Evolutionary conservation across 2,797 vertebrate species (phyloP).

Genomic region (Periophthalmus magnuspinnatus): DNA sequence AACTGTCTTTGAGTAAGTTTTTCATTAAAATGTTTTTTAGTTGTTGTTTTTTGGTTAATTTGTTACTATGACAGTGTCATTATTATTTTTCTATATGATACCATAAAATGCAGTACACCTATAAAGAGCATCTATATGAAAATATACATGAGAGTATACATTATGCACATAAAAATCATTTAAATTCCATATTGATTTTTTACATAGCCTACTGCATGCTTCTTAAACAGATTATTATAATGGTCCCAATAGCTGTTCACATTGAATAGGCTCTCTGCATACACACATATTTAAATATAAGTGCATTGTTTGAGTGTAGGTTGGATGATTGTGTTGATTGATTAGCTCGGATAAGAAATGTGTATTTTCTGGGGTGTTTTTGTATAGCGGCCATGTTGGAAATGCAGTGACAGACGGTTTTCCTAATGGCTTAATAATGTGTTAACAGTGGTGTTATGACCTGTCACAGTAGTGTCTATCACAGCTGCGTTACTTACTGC

Average conservation of each 20-base stretch:
- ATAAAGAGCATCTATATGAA: not conserved
- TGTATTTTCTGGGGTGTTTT: constrained; percentile 28
- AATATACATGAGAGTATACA: not conserved
- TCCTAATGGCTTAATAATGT: constrained; percentile 1
- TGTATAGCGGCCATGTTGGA: constrained; percentile 30
- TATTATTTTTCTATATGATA: constrained; percentile 12
- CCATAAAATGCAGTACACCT: constrained; percentile 1
- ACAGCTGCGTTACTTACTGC: constrained; percentile 28
- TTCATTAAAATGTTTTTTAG: constrained; percentile 65
- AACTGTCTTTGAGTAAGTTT: constrained; percentile 96
- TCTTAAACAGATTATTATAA: not conserved
- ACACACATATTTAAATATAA: not conserved
- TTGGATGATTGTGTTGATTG: constrained; percentile 26
- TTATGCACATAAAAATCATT: not conserved
- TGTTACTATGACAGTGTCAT: constrained; percentile 23
- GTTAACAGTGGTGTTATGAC: constrained; percentile 20
- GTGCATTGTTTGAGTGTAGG: constrained; percentile 1
- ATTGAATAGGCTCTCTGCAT: constrained; percentile 3
- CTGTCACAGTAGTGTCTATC: constrained; percentile 13
- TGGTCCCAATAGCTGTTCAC: not conserved
- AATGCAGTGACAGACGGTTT: constrained; percentile 25
- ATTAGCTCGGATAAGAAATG: constrained; percentile 41
- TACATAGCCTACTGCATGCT: not conserved
- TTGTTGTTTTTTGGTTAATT: constrained; percentile 55
- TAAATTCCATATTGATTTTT: not conserved